These are phyloP conservation scores for Pedionomus torquatus DNA, from an alignment of 2,113 vertebrate species.

Conservation along the genomic window DNA sequence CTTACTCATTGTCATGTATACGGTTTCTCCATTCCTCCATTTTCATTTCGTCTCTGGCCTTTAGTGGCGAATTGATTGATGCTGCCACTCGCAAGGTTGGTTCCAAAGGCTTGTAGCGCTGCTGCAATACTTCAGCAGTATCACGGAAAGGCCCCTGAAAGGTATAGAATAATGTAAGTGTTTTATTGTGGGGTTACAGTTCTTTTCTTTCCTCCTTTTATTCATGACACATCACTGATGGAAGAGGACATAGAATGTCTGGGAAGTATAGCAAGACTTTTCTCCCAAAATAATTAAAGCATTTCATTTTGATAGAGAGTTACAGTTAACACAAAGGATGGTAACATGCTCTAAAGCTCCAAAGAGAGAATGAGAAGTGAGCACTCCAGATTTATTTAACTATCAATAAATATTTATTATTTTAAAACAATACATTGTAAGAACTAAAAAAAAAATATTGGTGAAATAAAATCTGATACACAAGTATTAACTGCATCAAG, in stretches of 20 bases:
- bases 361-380: neutral
- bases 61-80: constrained; percentile 72
- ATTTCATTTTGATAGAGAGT: neutral
- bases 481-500: neutral
- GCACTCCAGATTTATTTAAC: neutral
- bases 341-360: constrained; percentile 1
- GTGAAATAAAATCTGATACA: neutral
- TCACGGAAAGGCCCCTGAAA: constrained; percentile 84
- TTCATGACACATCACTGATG: neutral
- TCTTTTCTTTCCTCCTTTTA: neutral
- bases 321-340: constrained; percentile 11
- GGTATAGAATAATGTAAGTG: constrained; percentile 17
- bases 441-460: neutral
- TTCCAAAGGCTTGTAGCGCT: constrained; percentile 83
- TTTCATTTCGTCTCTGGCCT: constrained; percentile 72
- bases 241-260: neutral
- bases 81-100: constrained; percentile 79
- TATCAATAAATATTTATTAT: neutral
- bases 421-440: neutral
- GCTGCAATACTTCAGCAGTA: constrained; percentile 77
- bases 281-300: constrained; percentile 39
- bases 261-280: neutral
- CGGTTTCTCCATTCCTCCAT: constrained; percentile 59
- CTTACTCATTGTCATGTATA: constrained; percentile 77
- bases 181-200: neutral